A percentile compares a stretch with the other conserved stretches of the same genome.
These are phyloP conservation scores for Coleophora deauratella DNA, from an alignment of 2,888 invertebrate genomes.

Conservation along the genomic window DNA sequence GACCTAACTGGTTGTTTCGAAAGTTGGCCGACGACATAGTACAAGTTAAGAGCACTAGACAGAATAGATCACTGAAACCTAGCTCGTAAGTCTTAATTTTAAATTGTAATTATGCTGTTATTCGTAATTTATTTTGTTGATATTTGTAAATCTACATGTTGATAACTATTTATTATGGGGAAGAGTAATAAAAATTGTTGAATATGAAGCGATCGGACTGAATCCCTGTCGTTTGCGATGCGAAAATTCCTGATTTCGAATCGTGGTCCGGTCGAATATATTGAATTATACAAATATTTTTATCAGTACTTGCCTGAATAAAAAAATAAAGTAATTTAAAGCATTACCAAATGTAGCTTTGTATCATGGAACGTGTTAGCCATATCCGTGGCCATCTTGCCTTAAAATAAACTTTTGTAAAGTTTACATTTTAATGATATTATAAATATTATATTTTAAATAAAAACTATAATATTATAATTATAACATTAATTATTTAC, in stretches of 20 bases:
- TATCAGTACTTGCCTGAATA: too few relatives aligned
- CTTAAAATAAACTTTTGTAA: conserved; percentile 39
- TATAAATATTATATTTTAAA: conserved; percentile 15
- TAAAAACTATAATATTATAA: conserved; percentile 11
- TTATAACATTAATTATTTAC: conserved; percentile 24
- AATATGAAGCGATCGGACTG: conserved; percentile 62
- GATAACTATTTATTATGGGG: conserved; percentile 72
- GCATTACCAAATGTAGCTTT: conserved; percentile 48
- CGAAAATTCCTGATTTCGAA: conserved; percentile 30
- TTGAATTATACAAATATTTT: conserved; percentile 56
- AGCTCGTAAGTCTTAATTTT: conserved; percentile 43
- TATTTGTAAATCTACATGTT: conserved; percentile 74
- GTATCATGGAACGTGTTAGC: conserved; percentile 41
- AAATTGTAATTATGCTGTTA: conserved; percentile 69
- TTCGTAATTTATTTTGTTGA: conserved; percentile 75
- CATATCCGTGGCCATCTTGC: conserved; percentile 70
- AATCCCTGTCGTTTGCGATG: conserved; percentile 32
- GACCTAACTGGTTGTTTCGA: too few relatives aligned
- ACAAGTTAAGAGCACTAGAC: conserved; percentile 61
- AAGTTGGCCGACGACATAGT: conserved; percentile 46
- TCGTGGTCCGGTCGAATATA: conserved; percentile 54
- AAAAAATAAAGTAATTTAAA: conserved; percentile 24
- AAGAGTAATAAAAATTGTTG: conserved; percentile 66
- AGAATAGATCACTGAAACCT: conserved; percentile 49
- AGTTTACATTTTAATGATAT: conserved; percentile 22